Percentiles rank a stretch among this genome's conserved stretches.
Evolutionary conservation across 2,113 vertebrate genomes (phyloP).

Genomic region (Mungos mungo): DNA sequence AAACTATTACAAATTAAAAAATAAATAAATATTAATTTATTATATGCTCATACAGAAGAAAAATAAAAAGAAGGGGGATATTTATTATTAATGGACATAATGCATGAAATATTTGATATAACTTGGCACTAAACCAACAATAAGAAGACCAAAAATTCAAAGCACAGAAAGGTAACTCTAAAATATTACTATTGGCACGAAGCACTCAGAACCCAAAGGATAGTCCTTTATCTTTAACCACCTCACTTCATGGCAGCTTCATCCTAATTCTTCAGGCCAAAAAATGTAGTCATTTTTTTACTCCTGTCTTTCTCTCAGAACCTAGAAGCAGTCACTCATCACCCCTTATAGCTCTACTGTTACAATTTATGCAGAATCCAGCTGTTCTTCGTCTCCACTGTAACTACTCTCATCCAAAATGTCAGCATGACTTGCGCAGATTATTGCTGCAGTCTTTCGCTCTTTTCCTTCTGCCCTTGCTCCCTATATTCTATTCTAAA

Average conservation of each 20-base stretch:
- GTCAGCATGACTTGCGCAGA: neutral
- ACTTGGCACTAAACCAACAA: constrained; percentile 11
- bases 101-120: neutral
- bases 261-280: neutral
- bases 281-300: neutral
- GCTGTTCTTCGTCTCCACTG: neutral
- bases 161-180: neutral
- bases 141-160: constrained; percentile 25
- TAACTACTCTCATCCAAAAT: no score
- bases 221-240: neutral
- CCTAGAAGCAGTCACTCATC: neutral
- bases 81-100: constrained; percentile 60
- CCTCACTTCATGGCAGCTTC: neutral
- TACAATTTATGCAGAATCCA: neutral
- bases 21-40: constrained; percentile 43
- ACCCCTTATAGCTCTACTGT: neutral
- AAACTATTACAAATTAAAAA: neutral
- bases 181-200: neutral
- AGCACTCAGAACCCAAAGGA: neutral
- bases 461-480: neutral
- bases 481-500: neutral
- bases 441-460: neutral
- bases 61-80: neutral
- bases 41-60: constrained; percentile 29
- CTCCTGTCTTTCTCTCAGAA: neutral